phyloP scores from a whole-genome alignment of 2,797 vertebrate species.

The Sternotherus odoratus region DNA sequence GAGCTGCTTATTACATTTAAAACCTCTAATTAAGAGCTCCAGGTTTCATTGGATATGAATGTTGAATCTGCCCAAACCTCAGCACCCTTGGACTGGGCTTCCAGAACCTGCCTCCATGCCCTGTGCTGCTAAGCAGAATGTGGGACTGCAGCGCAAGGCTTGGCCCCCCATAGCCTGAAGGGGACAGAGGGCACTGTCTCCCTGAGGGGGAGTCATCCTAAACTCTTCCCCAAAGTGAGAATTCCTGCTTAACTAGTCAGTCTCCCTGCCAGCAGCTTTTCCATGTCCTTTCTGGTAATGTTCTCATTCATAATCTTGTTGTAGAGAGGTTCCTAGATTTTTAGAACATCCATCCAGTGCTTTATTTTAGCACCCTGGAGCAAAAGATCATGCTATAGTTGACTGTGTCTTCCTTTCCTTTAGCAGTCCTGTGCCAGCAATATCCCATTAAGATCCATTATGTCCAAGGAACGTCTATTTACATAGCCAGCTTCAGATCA shows the following conservation, averaged over 20 bases:
- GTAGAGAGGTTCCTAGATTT: neutral
- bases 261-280: neutral
- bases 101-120: too few species aligned
- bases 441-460: neutral
- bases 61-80: neutral
- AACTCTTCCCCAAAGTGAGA: neutral
- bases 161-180: neutral
- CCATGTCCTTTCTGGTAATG: accelerated
- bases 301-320: neutral
- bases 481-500: neutral
- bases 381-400: neutral
- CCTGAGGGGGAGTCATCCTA: neutral
- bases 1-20: neutral
- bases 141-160: neutral
- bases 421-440: constrained; percentile 22
- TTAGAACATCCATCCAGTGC: neutral
- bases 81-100: neutral
- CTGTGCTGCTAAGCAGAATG: neutral
- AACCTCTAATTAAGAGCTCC: neutral
- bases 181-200: neutral
- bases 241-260: neutral
- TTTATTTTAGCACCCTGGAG: neutral
- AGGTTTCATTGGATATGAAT: neutral
- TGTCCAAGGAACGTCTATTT: accelerated
- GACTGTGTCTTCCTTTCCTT: neutral